Evolutionary conservation across 1,140 invertebrate genomes (phyloP).

Genomic region (Pentalonia nigronervosa): DNA sequence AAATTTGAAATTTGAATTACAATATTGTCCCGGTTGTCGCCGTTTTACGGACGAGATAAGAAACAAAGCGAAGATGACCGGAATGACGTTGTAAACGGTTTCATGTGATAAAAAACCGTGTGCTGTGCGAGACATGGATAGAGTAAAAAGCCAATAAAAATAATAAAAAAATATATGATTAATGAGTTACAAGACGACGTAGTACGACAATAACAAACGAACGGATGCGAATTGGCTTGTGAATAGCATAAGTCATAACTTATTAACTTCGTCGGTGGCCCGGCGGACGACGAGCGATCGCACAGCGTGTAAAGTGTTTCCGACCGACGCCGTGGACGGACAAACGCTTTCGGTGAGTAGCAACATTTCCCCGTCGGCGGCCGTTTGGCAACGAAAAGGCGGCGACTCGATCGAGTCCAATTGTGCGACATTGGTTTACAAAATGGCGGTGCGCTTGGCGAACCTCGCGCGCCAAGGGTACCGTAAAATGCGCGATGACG

Average conservation of each 20-base stretch:
- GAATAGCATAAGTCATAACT: background rate
- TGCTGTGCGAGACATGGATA: background rate
- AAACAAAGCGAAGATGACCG: background rate
- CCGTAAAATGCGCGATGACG: conserved; percentile 25
- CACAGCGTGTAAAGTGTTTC: background rate
- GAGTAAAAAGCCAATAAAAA: background rate
- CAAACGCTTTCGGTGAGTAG: conserved; percentile 6
- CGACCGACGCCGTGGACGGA: background rate
- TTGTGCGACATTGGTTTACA: conserved; percentile 43
- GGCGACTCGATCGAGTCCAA: background rate
- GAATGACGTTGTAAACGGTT: background rate
- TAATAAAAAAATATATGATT: background rate
- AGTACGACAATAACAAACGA: background rate
- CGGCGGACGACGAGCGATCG: background rate
- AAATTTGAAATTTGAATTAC: no score
- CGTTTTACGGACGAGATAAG: background rate
- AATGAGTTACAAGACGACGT: background rate
- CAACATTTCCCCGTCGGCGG: background rate
- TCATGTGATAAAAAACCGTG: background rate
- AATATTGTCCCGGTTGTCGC: no score
- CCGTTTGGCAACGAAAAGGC: background rate
- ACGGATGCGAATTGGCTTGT: background rate
- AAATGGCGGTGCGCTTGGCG: conserved; percentile 44
- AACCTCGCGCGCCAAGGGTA: background rate
- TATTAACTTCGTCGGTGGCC: background rate